Base-by-base conservation (phyloP, 2,113 vertebrate species). In the Tringa solitaria region DNA sequence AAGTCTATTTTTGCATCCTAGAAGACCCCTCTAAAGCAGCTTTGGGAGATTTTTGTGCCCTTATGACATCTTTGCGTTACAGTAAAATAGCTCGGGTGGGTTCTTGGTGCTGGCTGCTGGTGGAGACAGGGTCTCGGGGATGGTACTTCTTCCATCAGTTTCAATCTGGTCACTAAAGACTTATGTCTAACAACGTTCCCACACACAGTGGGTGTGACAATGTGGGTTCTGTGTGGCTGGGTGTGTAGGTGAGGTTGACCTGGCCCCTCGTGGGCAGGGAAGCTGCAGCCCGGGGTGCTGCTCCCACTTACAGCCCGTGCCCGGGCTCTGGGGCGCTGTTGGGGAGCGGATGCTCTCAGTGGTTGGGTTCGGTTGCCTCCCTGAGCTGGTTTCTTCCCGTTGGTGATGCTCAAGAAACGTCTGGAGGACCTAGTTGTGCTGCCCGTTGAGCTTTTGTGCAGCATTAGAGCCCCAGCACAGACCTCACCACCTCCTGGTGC, bases 261-360 rank as follows among this genome's bases (percentile, higher is more conserved):
- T 79, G 68, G 26, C 16, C 19, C 0, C 33, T 50, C 7, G 1
- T 50, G 77, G 51, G 33, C 83, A 33, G 37, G 30, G 59, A n/a
- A 79, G 69, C 16, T 41, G 30, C 30, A 64, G 19, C 30, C 17
- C 1, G 22, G 22, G 22, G 4, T 28, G 14, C 43, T 81, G 60
- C 14, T 59, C 17, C 37, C 8, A 0, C 50, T 59, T 16, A 16
- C 41, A 56, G 24, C 4, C 1, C 24, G 10, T 30, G 33, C 43
- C 32, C 1, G 5, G 4, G 1, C n/a, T 28, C 64, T 68, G 3
- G 0, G n/a, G 23, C 1, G 1, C 13, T 2, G 28, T 64, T 3
- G 5, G 24, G 30, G 83, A 56, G 53, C 2, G 0, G 39, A 23
- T 78, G 5, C 69, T 41, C 35, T 8, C 17, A 10, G 28, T 2